These are phyloP conservation scores for Amaurobius ferox DNA, from an alignment of 2,888 invertebrate species.

Conservation along the genomic window DNA sequence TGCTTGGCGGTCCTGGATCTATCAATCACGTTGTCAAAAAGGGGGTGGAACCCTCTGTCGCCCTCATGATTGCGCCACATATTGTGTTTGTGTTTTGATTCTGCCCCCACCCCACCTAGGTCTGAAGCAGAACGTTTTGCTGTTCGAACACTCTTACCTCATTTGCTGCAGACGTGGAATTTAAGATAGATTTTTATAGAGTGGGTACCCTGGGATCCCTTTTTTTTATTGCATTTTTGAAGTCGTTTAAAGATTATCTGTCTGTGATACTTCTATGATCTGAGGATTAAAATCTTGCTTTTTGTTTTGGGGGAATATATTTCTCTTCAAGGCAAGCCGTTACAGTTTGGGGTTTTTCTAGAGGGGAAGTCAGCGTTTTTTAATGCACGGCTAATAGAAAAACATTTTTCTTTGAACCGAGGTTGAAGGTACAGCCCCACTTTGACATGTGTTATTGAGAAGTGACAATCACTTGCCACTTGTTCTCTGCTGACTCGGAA, in stretches of 20 bases:
- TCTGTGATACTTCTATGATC: conserved; percentile 36
- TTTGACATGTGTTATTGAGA: conserved; percentile 51
- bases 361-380: conserved; percentile 43
- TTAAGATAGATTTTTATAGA: conserved; percentile 46
- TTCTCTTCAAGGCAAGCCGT: conserved; percentile 28
- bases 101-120: conserved; percentile 1
- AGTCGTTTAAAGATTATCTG: conserved; percentile 21
- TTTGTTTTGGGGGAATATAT: conserved; percentile 27
- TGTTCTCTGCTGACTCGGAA: too few relatives aligned
- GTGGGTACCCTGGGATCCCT: conserved; percentile 16
- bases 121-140: not conserved
- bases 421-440: conserved; percentile 6
- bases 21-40: conserved; percentile 63
- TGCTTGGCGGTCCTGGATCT: conserved; percentile 56
- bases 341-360: conserved; percentile 6
- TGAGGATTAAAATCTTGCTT: not conserved
- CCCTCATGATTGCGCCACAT: conserved; percentile 66
- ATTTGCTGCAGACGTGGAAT: conserved; percentile 46
- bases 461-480: conserved; percentile 57
- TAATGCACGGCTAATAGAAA: conserved; percentile 18
- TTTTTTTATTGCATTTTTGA: conserved; percentile 6
- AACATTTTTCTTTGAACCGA: not conserved
- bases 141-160: conserved; percentile 58
- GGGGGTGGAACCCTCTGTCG: conserved; percentile 12
- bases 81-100: conserved; percentile 71